Percentiles rank a stretch among this genome's conserved stretches.
Conservation (phyloP, 2,797 vertebrate genomes). For the Oophaga sylvatica region DNA sequence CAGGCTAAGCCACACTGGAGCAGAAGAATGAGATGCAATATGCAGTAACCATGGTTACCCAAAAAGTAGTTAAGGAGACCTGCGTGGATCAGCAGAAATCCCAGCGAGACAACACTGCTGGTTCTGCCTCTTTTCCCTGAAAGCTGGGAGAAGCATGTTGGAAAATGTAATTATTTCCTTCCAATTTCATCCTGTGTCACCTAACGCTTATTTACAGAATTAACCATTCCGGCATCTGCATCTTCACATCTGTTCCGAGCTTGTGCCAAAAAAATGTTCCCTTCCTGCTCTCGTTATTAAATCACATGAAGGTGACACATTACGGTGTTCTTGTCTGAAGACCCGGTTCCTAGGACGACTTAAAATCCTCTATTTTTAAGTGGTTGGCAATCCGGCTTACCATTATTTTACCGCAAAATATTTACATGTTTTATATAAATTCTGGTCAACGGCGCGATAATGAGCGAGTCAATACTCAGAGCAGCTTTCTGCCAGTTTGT, state of each 20-base stretch:
- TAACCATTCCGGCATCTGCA: conserved; percentile 47
- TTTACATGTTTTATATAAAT: conserved; percentile 24
- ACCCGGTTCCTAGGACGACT: background rate
- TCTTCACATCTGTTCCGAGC: conserved; percentile 41
- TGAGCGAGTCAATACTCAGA: conserved; percentile 22
- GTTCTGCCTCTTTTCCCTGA: conserved; percentile 50
- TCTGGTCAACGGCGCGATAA: conserved; percentile 51
- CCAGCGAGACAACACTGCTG: conserved; percentile 55
- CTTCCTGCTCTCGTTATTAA: background rate
- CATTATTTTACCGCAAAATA: conserved; percentile 36
- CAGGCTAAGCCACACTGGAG: conserved; percentile 60
- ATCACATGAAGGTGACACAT: conserved; percentile 40
- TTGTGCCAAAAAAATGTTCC: conserved; percentile 15
- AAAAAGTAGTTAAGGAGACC: conserved; percentile 63
- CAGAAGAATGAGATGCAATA: conserved; percentile 59
- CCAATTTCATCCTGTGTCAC: conserved; percentile 60
- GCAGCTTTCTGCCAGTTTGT: conserved; percentile 6
- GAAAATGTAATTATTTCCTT: conserved; percentile 62
- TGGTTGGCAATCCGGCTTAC: background rate
- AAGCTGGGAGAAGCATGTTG: conserved; percentile 55
- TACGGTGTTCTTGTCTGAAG: background rate
- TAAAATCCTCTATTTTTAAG: background rate
- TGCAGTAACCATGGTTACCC: conserved; percentile 62
- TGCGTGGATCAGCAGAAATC: conserved; percentile 62
- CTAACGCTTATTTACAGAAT: conserved; percentile 58